Conservation (phyloP, 2,888 invertebrate species). For the Eledona agricola region DNA sequence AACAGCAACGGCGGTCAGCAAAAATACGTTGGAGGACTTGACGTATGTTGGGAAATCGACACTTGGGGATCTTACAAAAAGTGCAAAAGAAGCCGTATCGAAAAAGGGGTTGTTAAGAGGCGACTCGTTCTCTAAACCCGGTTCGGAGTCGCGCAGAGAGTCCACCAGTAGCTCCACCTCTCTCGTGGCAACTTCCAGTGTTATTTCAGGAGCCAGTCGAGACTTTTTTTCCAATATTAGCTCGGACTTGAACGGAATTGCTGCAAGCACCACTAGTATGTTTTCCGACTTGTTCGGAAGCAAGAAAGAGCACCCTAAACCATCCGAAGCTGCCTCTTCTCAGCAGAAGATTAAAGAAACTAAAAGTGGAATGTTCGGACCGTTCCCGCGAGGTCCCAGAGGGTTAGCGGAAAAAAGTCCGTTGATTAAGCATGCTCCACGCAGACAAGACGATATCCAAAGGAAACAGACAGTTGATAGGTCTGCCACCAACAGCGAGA, state of each 20-base stretch:
- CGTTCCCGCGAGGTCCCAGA: constrained; percentile 80
- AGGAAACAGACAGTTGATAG: constrained; percentile 75
- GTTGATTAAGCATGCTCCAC: constrained; percentile 82
- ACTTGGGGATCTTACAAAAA: constrained; percentile 88
- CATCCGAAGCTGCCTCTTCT: constrained; percentile 44
- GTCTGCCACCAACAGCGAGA: constrained; percentile 83
- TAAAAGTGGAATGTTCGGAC: constrained; percentile 72
- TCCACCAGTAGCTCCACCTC: constrained; percentile 69
- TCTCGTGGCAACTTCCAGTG: constrained; percentile 69
- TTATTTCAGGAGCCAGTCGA: constrained; percentile 74
- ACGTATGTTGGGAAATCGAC: constrained; percentile 92
- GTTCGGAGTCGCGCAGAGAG: constrained; percentile 65
- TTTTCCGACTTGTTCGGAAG: constrained; percentile 93
- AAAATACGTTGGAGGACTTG: constrained; percentile 87
- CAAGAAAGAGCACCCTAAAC: constrained; percentile 62
- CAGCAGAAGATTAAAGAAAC: constrained; percentile 58
- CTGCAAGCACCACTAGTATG: constrained; percentile 92
- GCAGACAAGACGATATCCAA: constrained; percentile 73
- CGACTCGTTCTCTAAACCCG: constrained; percentile 56
- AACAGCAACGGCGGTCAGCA: constrained; percentile 87
- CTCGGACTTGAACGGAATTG: constrained; percentile 90
- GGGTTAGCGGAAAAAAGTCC: constrained; percentile 90
- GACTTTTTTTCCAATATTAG: constrained; percentile 92
- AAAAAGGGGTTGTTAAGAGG: constrained; percentile 84
- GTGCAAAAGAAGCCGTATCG: constrained; percentile 86